Base-by-base conservation (phyloP, 2,113 vertebrate genomes). In the Carollia perspicillata region DNA sequence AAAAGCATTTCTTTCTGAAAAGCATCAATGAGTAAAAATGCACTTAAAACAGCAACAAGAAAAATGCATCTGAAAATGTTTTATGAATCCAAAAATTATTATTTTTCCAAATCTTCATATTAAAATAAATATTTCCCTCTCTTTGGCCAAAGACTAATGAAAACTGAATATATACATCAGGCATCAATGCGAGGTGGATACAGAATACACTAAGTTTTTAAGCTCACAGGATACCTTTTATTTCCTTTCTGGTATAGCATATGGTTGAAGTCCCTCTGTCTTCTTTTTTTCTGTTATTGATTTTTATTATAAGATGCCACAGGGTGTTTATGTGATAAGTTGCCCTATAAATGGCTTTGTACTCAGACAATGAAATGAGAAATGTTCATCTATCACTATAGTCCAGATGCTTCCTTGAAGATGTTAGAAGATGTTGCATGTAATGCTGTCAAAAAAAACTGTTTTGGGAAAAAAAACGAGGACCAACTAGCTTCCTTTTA, bases 301-400 rank as follows among this genome's bases (percentile, higher is more conserved):
- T 96, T 97, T 97, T 77, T 89, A 28, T 93, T 98, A 78, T 78
- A 89, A 78, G 92, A 71, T 96, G 84, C 80, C 85, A 79, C n/a
- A 23, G 37, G 26, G 72, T 89, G 84, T 96, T 98, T 96, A 81
- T 79, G 89, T 95, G 97, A 97, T 96, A 97, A 96, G 96, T 94
- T 97, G 66, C 44, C 89, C 68, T 97, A 90, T 92, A 95, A 95
- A 96, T 51, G 90, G 47, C 68, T 96, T 96, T 93, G 85, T 96
- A 49, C 33, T 79, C 79, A 94, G 75, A 97, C 55, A 96, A 93
- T 96, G 94, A 98, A 69, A 97, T 90, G 49, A 69, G 93, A 97
- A 94, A 93, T 92, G 87, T 23, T 74, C 17, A 58, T 95, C 89
- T 91, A 47, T 44, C 94, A 84, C 55, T 74, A 81, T 40, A 97